A percentile compares a stretch with the other conserved stretches of the same genome.
These are phyloP conservation scores for Zophobas atratus DNA, from an alignment of 1,140 invertebrate genomes.

Conservation along the genomic window DNA sequence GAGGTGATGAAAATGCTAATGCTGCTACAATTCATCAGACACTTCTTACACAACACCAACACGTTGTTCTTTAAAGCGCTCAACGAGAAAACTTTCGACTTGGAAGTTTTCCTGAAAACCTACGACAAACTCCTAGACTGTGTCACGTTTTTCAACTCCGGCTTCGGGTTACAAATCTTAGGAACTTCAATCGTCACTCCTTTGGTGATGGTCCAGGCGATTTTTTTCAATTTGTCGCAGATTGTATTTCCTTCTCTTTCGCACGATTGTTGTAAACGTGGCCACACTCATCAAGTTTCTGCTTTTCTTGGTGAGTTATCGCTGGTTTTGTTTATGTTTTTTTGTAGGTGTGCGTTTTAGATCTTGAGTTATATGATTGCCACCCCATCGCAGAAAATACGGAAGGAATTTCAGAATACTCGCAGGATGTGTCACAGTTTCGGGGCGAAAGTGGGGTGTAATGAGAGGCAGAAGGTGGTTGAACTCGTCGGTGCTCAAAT, in stretches of 20 bases:
- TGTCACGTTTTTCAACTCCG: not conserved
- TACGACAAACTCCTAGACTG: conserved; percentile 19
- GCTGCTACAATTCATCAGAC: conserved; percentile 1
- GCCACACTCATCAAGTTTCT: conserved; percentile 3
- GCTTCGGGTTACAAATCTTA: conserved; percentile 17
- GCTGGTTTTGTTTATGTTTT: too few species aligned
- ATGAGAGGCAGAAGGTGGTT: not conserved
- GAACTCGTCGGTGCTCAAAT: conserved; percentile 12
- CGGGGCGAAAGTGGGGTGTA: not conserved
- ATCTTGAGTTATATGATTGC: conserved; percentile 15
- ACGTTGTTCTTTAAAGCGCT: not conserved
- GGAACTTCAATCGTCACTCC: conserved; percentile 6
- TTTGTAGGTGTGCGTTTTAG: conserved; percentile 5
- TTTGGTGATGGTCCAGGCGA: conserved; percentile 15
- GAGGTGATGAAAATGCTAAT: conserved; percentile 17
- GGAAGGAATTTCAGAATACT: conserved; percentile 13
- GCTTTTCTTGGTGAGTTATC: conserved; percentile 4
- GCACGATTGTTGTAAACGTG: conserved; percentile 15
- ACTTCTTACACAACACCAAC: not conserved
- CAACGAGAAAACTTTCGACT: not conserved
- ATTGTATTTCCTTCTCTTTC: conserved; percentile 17
- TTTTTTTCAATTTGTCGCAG: conserved; percentile 18
- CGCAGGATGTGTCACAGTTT: conserved; percentile 12
- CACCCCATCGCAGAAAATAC: conserved; percentile 1
- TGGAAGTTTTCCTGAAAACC: not conserved